phyloP scores from a whole-genome alignment of 2,888 invertebrate genomes.

The Drosophila acutilabella region DNA sequence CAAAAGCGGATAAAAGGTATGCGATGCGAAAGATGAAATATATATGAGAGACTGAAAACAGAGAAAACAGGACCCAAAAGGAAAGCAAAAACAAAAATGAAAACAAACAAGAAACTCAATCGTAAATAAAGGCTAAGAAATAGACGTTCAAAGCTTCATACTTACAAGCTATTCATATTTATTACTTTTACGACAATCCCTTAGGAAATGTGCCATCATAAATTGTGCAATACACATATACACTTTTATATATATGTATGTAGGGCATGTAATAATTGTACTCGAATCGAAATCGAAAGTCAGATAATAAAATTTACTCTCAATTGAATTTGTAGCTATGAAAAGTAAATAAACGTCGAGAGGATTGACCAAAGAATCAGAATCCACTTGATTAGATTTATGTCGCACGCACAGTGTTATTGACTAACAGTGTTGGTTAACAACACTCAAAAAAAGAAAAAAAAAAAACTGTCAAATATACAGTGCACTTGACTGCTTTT shows the following conservation, averaged over 20 bases:
- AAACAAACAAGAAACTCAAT: slow-evolving; percentile 10
- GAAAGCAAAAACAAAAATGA: not conserved
- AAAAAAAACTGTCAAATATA: slow-evolving; percentile 39
- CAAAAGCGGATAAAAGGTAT: slow-evolving; percentile 57
- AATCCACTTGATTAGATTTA: slow-evolving; percentile 72
- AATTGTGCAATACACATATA: slow-evolving; percentile 57
- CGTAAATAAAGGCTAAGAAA: slow-evolving; percentile 13
- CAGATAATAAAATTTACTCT: slow-evolving; percentile 59
- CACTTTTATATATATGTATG: slow-evolving; percentile 11
- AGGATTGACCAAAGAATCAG: slow-evolving; percentile 26
- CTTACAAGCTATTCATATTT: slow-evolving; percentile 47
- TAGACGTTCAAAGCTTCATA: not conserved
- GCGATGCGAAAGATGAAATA: slow-evolving; percentile 54
- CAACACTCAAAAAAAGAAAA: slow-evolving; percentile 18
- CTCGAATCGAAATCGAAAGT: slow-evolving; percentile 31
- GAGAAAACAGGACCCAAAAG: slow-evolving; percentile 3
- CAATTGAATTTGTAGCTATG: slow-evolving; percentile 68
- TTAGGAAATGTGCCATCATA: slow-evolving; percentile 64
- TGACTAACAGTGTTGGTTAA: slow-evolving; percentile 22
- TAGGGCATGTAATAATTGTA: slow-evolving; percentile 63
- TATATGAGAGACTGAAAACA: slow-evolving; percentile 43
- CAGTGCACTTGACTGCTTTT: slow-evolving; percentile 40
- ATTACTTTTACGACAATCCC: slow-evolving; percentile 60
- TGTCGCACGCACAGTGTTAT: slow-evolving; percentile 17
- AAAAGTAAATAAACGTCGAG: slow-evolving; percentile 64